A percentile compares a stretch with the other conserved stretches of the same genome.
These are phyloP conservation scores for Cinclus cinclus DNA, from an alignment of 2,113 vertebrate genomes.

Conservation along the genomic window DNA sequence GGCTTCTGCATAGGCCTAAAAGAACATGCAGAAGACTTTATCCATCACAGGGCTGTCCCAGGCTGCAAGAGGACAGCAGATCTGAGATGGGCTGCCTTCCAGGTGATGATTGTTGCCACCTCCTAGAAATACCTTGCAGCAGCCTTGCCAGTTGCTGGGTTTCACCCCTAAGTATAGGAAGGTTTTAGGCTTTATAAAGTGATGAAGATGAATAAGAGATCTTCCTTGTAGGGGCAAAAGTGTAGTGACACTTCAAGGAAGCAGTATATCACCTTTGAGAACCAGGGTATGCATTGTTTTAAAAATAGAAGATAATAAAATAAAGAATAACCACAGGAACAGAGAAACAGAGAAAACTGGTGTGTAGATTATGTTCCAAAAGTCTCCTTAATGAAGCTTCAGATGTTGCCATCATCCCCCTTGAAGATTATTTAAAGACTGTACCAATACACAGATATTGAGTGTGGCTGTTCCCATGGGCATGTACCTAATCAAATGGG, in stretches of 20 bases:
- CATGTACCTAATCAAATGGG: slow-evolving; percentile 42
- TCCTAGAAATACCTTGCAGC: not conserved
- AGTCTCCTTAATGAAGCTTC: not conserved
- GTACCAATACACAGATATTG: not conserved
- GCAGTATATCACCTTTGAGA: slow-evolving; percentile 13
- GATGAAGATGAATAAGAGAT: not conserved
- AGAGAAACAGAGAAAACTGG: not conserved
- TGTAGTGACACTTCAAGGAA: not conserved
- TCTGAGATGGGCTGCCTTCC: slow-evolving; percentile 25
- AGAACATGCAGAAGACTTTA: not conserved
- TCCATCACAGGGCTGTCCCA: not conserved
- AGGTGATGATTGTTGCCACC: not conserved
- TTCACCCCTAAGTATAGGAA: slow-evolving; percentile 36
- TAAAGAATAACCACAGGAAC: not conserved
- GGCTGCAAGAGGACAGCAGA: not conserved
- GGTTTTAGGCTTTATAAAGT: not conserved
- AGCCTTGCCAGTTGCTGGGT: slow-evolving; percentile 12
- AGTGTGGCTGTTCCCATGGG: slow-evolving; percentile 44
- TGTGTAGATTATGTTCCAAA: not conserved
- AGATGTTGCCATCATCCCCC: not conserved
- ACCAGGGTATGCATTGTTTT: not conserved
- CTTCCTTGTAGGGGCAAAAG: slow-evolving; percentile 35
- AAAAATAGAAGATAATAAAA: not conserved
- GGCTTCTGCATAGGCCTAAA: not conserved
- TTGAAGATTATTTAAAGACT: slow-evolving; percentile 16